Conservation (phyloP, 2,888 invertebrate species). For the Mimachlamys varia region DNA sequence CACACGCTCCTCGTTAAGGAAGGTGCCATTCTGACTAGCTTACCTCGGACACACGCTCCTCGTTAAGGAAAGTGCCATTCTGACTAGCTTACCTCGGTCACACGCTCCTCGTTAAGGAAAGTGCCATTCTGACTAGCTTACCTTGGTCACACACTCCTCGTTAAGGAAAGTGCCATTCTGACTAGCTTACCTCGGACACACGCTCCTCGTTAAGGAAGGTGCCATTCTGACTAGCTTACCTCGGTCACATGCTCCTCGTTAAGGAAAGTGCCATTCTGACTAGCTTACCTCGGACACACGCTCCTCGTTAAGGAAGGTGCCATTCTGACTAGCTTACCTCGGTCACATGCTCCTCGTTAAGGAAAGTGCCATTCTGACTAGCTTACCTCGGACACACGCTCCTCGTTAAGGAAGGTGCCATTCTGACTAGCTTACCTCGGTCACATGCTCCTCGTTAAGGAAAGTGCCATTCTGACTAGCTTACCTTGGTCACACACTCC, state of each 20-base stretch:
- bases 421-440: constrained; percentile 95
- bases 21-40: constrained; percentile 94
- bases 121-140: constrained; percentile 95
- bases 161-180: constrained; percentile 90
- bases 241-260: constrained; percentile 78
- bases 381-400: constrained; percentile 85
- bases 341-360: constrained; percentile 78
- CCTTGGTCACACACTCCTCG: constrained; percentile 73
- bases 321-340: constrained; percentile 95
- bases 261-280: constrained; percentile 91
- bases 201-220: constrained; percentile 84
- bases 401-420: constrained; percentile 86
- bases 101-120: constrained; percentile 81
- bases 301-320: constrained; percentile 85
- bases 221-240: constrained; percentile 94
- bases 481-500: constrained; percentile 70
- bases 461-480: constrained; percentile 95
- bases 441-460: constrained; percentile 77
- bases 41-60: constrained; percentile 72
- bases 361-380: constrained; percentile 92
- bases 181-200: constrained; percentile 89
- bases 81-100: constrained; percentile 92
- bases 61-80: constrained; percentile 89
- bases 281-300: constrained; percentile 87
- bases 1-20: constrained; percentile 80